These are phyloP conservation scores for Oscheius sp. DNA, from an alignment of 2,888 invertebrate species.

Conservation along the genomic window DNA sequence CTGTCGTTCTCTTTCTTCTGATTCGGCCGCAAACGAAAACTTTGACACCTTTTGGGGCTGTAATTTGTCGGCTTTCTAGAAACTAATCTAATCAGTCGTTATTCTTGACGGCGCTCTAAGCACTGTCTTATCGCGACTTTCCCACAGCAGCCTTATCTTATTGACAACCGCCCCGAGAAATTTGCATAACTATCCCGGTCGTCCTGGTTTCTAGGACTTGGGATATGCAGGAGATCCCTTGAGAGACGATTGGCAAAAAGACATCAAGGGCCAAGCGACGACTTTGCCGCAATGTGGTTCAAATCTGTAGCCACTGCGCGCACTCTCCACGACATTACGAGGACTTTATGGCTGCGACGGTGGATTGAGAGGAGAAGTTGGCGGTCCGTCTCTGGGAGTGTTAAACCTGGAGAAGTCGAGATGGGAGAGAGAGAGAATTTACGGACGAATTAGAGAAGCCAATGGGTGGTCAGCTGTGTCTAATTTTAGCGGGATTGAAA, in stretches of 20 bases:
- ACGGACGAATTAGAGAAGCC: too few species aligned
- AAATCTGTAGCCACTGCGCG: conserved; percentile 29
- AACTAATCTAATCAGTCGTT: conserved; percentile 17
- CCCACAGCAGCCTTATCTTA: conserved; percentile 21
- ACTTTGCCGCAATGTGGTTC: conserved; percentile 29
- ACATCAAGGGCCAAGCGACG: neutral
- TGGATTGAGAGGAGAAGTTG: neutral
- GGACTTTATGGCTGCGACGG: conserved; percentile 23
- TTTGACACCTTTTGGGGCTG: too few species aligned
- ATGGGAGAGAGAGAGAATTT: too few species aligned
- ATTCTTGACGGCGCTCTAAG: conserved; percentile 10
- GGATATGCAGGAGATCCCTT: neutral
- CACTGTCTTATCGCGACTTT: conserved; percentile 19
- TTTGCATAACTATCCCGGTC: conserved; percentile 21
- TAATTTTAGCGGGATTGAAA: too few species aligned
- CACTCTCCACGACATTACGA: too few species aligned
- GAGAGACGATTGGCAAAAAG: conserved; percentile 16
- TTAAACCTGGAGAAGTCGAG: too few species aligned
- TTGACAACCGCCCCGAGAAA: conserved; percentile 26
- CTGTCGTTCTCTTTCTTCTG: too few species aligned
- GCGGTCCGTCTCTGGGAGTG: conserved; percentile 1
- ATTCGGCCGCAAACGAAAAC: too few species aligned
- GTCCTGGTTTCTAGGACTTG: too few species aligned
- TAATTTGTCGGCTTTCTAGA: conserved; percentile 11
- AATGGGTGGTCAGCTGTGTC: too few species aligned